A percentile compares a stretch with the other conserved stretches of the same genome.
Conservation (phyloP, 2,797 vertebrate species). For the Etheostoma nigrum region DNA sequence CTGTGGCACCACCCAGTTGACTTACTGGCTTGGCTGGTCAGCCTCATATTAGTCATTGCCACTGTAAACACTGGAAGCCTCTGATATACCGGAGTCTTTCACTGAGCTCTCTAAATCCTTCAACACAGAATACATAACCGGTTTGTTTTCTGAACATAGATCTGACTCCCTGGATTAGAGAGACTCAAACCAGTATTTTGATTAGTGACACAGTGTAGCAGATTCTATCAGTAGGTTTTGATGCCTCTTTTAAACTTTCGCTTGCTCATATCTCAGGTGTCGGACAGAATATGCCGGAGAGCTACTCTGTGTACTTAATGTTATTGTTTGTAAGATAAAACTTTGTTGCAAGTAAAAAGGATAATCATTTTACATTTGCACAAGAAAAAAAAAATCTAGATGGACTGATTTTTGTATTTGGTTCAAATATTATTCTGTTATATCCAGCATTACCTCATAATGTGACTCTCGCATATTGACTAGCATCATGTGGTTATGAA, state of each 20-base stretch:
- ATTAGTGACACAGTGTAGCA: background rate
- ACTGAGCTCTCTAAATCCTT: background rate
- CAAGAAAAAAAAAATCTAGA: too few relatives aligned
- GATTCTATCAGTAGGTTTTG: background rate
- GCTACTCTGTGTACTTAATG: too few relatives aligned
- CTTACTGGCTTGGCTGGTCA: conserved; percentile 1
- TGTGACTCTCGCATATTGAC: background rate
- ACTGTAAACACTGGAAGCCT: background rate
- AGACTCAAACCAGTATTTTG: too few relatives aligned
- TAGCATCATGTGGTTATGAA: background rate
- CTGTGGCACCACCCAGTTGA: background rate
- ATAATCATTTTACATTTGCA: background rate
- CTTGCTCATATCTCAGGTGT: background rate
- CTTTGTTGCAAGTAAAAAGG: background rate
- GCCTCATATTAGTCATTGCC: background rate
- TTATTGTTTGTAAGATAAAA: background rate
- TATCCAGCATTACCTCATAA: background rate
- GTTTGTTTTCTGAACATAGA: too few relatives aligned
- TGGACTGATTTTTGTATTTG: background rate
- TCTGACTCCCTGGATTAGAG: too few relatives aligned
- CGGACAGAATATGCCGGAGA: background rate
- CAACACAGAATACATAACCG: background rate
- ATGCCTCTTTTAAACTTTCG: too few relatives aligned
- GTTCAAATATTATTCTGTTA: too few relatives aligned
- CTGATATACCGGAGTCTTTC: background rate